A percentile compares a stretch with the other conserved stretches of the same genome.
Evolutionary conservation across 2,888 invertebrate species (phyloP).

Genomic region (Norana najaformis): DNA sequence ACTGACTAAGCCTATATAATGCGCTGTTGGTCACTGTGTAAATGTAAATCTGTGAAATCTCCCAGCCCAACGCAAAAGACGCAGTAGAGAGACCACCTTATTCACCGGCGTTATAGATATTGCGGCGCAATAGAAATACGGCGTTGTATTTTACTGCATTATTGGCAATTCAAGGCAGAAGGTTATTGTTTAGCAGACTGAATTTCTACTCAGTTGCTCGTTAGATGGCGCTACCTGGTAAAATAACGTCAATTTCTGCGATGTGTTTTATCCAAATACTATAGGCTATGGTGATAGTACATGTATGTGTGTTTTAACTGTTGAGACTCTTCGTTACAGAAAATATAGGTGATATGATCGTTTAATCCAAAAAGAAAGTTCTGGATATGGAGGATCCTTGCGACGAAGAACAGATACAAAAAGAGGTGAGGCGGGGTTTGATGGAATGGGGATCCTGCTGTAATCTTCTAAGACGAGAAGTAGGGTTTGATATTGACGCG

Average conservation of each 20-base stretch:
- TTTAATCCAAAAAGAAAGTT: slow-evolving; percentile 6
- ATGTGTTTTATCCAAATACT: not conserved
- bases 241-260: not conserved
- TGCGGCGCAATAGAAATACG: too few relatives aligned
- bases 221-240: not conserved
- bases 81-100: too few relatives aligned
- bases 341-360: not conserved
- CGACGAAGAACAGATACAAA: slow-evolving; percentile 21
- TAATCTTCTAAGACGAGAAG: not conserved
- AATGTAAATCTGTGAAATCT: too few relatives aligned
- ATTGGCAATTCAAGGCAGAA: too few relatives aligned
- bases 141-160: too few relatives aligned
- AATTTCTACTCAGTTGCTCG: not conserved
- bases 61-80: too few relatives aligned
- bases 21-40: too few relatives aligned
- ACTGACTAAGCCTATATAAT: too few relatives aligned
- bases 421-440: slow-evolving; percentile 17
- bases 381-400: slow-evolving; percentile 1
- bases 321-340: not conserved
- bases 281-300: slow-evolving; percentile 13
- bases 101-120: too few relatives aligned
- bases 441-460: not conserved
- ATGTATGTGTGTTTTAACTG: not conserved
- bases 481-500: not conserved
- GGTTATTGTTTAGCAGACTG: not conserved